Evolutionary conservation across 2,797 vertebrate species (phyloP).

Genomic region (Pseudochirops corinnae): DNA sequence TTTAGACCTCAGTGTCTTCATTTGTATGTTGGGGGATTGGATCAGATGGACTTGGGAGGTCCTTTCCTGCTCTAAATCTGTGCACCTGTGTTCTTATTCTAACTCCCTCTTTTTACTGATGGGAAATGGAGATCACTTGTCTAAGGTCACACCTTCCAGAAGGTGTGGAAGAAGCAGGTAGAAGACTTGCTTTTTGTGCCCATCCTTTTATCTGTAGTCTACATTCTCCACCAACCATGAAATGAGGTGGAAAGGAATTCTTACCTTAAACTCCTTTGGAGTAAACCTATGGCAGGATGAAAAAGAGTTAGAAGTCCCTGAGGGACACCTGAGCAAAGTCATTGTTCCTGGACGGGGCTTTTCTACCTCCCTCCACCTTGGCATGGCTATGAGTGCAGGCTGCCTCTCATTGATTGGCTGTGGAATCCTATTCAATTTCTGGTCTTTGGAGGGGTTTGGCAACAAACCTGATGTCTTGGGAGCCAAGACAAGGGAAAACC

Average conservation of each 20-base stretch:
- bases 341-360: not conserved
- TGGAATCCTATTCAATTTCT: constrained; percentile 84
- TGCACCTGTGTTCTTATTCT: not conserved
- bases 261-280: not conserved
- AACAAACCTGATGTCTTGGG: constrained; percentile 76
- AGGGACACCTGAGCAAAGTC: not conserved
- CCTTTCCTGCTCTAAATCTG: not conserved
- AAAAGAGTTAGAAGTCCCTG: not conserved
- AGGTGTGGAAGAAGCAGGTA: not conserved
- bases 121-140: not conserved
- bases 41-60: not conserved
- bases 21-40: not conserved
- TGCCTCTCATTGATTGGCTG: constrained; percentile 51
- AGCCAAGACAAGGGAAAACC: constrained; percentile 79
- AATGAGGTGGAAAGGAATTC: not conserved
- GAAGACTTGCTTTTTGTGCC: not conserved
- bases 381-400: not conserved
- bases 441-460: constrained; percentile 78
- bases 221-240: not conserved
- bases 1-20: not conserved
- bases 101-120: not conserved
- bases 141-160: not conserved
- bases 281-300: not conserved
- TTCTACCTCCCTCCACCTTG: not conserved
- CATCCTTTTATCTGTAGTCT: not conserved